Evolutionary conservation across 2,797 vertebrate species (phyloP).

Genomic region (Tokudaia muenninki): DNA sequence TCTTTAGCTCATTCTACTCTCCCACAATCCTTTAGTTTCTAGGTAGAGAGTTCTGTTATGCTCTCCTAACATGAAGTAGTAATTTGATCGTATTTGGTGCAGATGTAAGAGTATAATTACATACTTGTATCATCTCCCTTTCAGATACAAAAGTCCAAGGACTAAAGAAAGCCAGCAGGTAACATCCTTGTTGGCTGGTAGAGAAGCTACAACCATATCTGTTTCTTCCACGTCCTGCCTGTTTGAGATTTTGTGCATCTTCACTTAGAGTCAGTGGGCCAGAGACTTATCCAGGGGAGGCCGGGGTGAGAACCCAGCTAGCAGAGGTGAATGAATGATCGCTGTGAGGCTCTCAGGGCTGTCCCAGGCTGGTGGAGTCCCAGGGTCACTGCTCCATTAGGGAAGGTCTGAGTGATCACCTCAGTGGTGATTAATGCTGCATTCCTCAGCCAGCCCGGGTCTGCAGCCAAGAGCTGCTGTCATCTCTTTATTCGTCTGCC

Average conservation of each 20-base stretch:
- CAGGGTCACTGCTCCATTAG: constrained; percentile 48
- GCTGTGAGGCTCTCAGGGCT: neutral
- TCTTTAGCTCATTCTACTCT: neutral
- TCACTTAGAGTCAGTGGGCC: neutral
- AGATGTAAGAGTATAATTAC: neutral
- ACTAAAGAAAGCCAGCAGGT: neutral
- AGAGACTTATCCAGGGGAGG: neutral
- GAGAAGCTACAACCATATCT: neutral
- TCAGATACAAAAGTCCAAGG: neutral
- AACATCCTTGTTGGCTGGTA: neutral
- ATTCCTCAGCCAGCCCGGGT: neutral
- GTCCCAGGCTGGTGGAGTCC: constrained; percentile 9
- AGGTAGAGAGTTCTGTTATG: neutral
- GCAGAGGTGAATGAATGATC: neutral
- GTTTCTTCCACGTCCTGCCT: neutral
- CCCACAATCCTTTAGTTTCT: neutral
- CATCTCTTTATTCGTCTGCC: constrained; percentile 79
- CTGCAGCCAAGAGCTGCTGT: constrained; percentile 78
- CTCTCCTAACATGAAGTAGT: neutral
- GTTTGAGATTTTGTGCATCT: neutral
- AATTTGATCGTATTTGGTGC: neutral
- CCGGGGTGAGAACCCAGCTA: neutral
- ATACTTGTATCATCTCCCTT: neutral
- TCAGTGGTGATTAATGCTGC: constrained; percentile 74
- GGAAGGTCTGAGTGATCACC: constrained; percentile 64